Percentiles rank a stretch among this genome's conserved stretches.
Conservation (phyloP, 2,113 vertebrate species). For the Pangasianodon gigas region DNA sequence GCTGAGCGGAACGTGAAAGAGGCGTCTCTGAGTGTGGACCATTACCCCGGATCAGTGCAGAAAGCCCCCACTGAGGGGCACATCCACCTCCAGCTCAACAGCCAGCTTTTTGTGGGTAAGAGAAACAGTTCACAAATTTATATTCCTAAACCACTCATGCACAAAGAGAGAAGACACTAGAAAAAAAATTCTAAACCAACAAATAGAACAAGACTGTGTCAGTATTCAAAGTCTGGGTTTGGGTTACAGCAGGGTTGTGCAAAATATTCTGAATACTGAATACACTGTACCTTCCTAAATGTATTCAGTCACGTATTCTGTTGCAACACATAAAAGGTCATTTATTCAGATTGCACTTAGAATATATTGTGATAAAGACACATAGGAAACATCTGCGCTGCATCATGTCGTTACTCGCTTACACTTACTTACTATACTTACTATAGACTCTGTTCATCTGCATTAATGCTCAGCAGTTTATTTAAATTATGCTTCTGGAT, state of each 20-base stretch:
- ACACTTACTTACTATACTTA: background rate
- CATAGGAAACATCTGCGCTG: background rate
- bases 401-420: too few relatives aligned
- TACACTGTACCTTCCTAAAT: background rate
- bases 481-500: background rate
- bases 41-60: slow-evolving; percentile 71
- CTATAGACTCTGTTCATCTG: background rate
- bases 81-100: slow-evolving; percentile 89
- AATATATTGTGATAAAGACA: background rate
- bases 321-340: background rate
- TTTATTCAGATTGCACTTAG: background rate
- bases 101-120: slow-evolving; percentile 93
- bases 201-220: background rate
- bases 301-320: background rate
- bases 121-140: background rate
- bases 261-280: background rate
- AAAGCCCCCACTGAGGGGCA: slow-evolving; percentile 83
- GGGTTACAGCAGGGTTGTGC: background rate
- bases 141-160: background rate
- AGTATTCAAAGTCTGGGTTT: background rate
- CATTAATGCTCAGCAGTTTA: background rate
- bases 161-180: background rate
- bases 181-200: background rate
- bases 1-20: slow-evolving; percentile 91
- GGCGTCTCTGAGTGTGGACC: slow-evolving; percentile 84